Evolutionary conservation across 2,113 vertebrate genomes (phyloP).

Genomic region (Pao palembangensis): DNA sequence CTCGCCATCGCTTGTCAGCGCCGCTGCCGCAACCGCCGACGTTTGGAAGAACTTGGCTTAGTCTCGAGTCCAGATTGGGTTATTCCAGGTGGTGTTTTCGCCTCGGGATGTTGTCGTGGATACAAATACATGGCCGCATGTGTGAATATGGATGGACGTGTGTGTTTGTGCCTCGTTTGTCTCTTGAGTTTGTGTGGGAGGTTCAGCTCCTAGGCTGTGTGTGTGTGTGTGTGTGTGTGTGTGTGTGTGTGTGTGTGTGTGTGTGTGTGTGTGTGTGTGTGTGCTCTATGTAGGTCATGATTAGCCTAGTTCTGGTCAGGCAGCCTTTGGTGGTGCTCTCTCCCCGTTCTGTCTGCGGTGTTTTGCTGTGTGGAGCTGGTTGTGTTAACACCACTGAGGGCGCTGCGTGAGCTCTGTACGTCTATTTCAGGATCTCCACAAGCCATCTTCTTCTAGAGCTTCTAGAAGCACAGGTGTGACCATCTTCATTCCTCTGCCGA

Average conservation of each 20-base stretch:
- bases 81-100: not conserved
- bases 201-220: conserved; percentile 20
- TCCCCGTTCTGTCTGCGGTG: no score
- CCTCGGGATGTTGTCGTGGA: not conserved
- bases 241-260: not conserved
- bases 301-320: conserved; percentile 39
- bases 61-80: not conserved
- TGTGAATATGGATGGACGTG: conserved; percentile 12
- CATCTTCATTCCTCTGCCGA: no score
- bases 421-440: no score
- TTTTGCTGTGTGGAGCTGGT: no score
- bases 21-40: conserved; percentile 5
- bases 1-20: not conserved
- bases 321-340: not conserved
- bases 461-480: no score
- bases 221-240: conserved; percentile 14
- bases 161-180: conserved; percentile 15
- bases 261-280: conserved; percentile 7
- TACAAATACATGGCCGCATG: not conserved
- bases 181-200: conserved; percentile 37
- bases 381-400: no score
- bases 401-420: no score
- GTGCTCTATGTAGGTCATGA: conserved; percentile 67
- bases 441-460: no score
- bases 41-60: not conserved